Evolutionary conservation across 2,888 invertebrate species (phyloP), one percentile per base, ranked within the genome.

Genomic region (Eupithecia subumbrata): DNA sequence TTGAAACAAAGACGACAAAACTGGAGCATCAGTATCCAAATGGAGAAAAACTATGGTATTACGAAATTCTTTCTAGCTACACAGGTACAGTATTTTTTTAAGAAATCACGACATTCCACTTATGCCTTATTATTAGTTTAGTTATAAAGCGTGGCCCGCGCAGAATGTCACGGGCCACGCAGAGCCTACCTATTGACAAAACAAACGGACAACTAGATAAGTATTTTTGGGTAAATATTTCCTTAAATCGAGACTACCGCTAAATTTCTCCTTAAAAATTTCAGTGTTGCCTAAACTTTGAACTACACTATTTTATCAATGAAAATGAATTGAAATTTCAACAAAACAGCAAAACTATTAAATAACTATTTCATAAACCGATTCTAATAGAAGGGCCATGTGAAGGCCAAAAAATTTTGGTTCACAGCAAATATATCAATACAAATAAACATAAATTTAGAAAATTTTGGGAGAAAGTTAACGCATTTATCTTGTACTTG

Each of bases 61-160:
- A 89, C 87, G 90, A 91, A 94, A 94, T 94, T 94, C 89, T 87
- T 87, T 91, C 94, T 94, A 94, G 90, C 94, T 94, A 94, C 91
- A 92, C 94, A 94, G 94, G 94, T 94, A 94, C 94, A 90, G 88
- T 78, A 79, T 40, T 79, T 79, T 79, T 79, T 79, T 78, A 79
- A 89, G 88, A 91, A 89, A 86, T 86, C 86, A 87, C n/a, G 90
- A 91, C 90, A 89, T 87, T 89, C 81, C 94, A 92, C 91, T 93
- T 94, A 92, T 88, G 91, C 89, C 91, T 91, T 93, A 93, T 25
- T 74, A 81, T 48, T 48, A 37, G 40, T 40, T 43, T 43, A 43
- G 43, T 43, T 73, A 79, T 79, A 83, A 85, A 84, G 43, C 25
- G 68, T 16, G 43, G 22, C 78, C 84, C 85, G 80, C 82, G 77